These are phyloP conservation scores for Scaptomyza montana DNA, from an alignment of 1,140 invertebrate species.

Conservation along the genomic window DNA sequence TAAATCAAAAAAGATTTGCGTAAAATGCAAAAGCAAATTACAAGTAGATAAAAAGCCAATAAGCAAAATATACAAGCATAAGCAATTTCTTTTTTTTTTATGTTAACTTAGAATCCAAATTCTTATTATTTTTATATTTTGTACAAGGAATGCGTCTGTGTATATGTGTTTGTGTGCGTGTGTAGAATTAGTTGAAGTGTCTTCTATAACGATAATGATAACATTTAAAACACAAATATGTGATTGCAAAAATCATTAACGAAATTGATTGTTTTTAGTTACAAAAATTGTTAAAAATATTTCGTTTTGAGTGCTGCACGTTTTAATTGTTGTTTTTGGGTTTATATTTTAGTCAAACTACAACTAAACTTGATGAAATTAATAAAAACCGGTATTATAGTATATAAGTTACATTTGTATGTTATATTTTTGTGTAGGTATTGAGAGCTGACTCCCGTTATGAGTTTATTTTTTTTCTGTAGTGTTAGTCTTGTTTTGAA, in stretches of 20 bases:
- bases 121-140: constrained; percentile 8
- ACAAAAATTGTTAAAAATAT: constrained; percentile 29
- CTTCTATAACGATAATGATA: constrained; percentile 31
- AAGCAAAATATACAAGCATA: constrained; percentile 68
- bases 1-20: constrained; percentile 10
- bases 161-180: constrained; percentile 19
- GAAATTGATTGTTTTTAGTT: constrained; percentile 16
- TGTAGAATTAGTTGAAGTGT: constrained; percentile 8
- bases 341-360: constrained; percentile 4
- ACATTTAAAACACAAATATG: constrained; percentile 41
- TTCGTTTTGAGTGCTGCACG: constrained; percentile 24
- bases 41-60: constrained; percentile 53
- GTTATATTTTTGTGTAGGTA: background rate
- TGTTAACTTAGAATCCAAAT: constrained; percentile 38
- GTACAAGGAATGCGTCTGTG: constrained; percentile 24
- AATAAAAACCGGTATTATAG: background rate
- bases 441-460: background rate
- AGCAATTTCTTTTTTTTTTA: constrained; percentile 18
- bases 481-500: constrained; percentile 17
- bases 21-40: constrained; percentile 20
- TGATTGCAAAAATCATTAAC: constrained; percentile 27
- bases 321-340: constrained; percentile 4
- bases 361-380: constrained; percentile 20
- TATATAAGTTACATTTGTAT: constrained; percentile 13
- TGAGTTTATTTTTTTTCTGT: constrained; percentile 3